Evolutionary conservation across 2,797 vertebrate genomes (phyloP).

Genomic region (Acrocephalus scirpaceus): DNA sequence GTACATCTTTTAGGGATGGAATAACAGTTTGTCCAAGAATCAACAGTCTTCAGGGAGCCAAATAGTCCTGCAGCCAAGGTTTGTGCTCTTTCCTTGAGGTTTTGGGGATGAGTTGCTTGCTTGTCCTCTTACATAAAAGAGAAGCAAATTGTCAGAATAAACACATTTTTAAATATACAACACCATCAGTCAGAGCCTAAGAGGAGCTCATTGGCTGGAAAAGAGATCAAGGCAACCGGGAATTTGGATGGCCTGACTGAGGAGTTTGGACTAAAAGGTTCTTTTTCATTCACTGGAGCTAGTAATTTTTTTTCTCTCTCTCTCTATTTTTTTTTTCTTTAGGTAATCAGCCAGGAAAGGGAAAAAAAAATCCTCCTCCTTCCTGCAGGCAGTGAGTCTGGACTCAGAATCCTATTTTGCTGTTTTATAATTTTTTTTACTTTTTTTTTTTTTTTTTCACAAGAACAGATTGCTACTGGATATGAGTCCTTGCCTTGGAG

Average conservation of each 20-base stretch:
- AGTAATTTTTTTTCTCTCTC: not conserved
- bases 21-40: constrained; percentile 56
- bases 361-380: not conserved
- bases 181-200: constrained; percentile 42
- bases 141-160: constrained; percentile 62
- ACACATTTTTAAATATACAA: constrained; percentile 61
- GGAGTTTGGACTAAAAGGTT: constrained; percentile 5
- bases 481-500: not conserved
- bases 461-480: not conserved
- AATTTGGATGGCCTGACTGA: constrained; percentile 31
- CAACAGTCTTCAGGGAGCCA: constrained; percentile 58
- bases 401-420: not conserved
- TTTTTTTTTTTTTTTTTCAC: not conserved
- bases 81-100: constrained; percentile 61
- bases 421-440: not conserved
- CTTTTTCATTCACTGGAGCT: constrained; percentile 59
- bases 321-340: not conserved
- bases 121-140: constrained; percentile 62
- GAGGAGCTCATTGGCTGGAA: constrained; percentile 53
- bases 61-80: constrained; percentile 44
- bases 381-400: constrained; percentile 28
- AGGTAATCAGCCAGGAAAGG: constrained; percentile 24
- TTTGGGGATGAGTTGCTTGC: constrained; percentile 52
- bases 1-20: constrained; percentile 65
- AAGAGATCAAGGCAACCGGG: constrained; percentile 54